Evolutionary conservation across 2,797 vertebrate species (phyloP), one percentile per base, ranked within the genome.

Genomic region (Xiphophorus birchmanni): DNA sequence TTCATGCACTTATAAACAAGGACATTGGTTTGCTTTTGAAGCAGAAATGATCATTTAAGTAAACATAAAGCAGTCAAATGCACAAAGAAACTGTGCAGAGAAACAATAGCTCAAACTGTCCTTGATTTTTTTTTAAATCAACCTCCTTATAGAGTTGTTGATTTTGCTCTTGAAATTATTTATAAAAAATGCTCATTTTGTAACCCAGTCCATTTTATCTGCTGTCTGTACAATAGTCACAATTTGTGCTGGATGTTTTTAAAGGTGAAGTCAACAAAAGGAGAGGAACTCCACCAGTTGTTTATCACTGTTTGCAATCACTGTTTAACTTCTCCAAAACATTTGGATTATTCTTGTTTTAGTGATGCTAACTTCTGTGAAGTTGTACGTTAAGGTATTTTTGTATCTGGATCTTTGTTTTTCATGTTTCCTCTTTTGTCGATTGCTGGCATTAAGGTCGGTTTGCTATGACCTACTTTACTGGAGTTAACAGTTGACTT

Each of bases 301-400:
- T 89, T 90, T 87, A 42, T 86, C 65, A 48, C 52, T 32, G 32
- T 32, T 32, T 32, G 42, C 58, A 74, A n/a, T 76, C 29, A 82
- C 75, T 75, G 50, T 86, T 80, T 58, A 48, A 72, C 60, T 74
- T 88, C 85, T 83, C 77, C 0, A 74, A 79, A 79, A 26, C 63
- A 65, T 86, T 82, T 48, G 73, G 32, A 81, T 85, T 75, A 10
- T 82, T 86, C 88, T 90, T 54, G 80, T 21, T 69, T 77, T 26
- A 78, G 91, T 87, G 78, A 93, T 92, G 96, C 97, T 98, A 96
- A 99, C 98, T 99, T 99, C 98, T 96, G 96, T 99, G 98, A 99
- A 99, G 98, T 98, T 99, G 96, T 97, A 95, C 93, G 96, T 96
- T 93, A 90, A 80, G 83, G 80, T 95, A 96, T 97, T 97, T 72